Conservation (phyloP, 2,888 invertebrate species). For the Leucoma salicis region DNA sequence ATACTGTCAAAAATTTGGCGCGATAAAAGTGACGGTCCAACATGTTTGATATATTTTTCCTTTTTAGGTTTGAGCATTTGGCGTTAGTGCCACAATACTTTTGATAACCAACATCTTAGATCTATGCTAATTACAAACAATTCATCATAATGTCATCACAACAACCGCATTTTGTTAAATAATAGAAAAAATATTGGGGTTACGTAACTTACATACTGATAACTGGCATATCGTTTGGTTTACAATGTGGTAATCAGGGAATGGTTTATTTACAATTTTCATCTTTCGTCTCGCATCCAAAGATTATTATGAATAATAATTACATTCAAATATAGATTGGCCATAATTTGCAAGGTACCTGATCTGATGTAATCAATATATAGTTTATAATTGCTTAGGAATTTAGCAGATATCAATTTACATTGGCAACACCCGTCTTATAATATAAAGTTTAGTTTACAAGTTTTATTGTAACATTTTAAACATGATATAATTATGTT, state of each 20-base stretch:
- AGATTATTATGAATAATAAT: neutral
- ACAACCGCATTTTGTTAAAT: constrained; percentile 11
- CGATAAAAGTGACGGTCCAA: too few species aligned
- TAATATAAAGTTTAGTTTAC: too few species aligned
- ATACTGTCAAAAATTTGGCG: too few species aligned
- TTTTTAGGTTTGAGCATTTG: too few species aligned
- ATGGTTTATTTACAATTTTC: constrained; percentile 33
- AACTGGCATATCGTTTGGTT: constrained; percentile 72
- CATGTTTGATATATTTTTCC: too few species aligned
- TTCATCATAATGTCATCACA: constrained; percentile 8
- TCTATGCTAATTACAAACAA: too few species aligned
- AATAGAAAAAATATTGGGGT: constrained; percentile 10
- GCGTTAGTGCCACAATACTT: too few species aligned
- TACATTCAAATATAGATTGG: too few species aligned
- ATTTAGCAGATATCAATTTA: neutral
- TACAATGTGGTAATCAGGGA: constrained; percentile 51
- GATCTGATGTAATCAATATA: neutral
- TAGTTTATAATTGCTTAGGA: neutral
- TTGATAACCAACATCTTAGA: too few species aligned
- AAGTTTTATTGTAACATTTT: too few species aligned
- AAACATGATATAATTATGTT: too few species aligned
- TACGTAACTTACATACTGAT: constrained; percentile 25
- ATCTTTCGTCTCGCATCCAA: neutral
- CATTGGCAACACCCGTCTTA: neutral
- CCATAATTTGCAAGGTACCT: too few species aligned